Evolutionary conservation across 2,888 invertebrate species (phyloP), one percentile per base, ranked within the genome.

Genomic region (Nezara viridula): DNA sequence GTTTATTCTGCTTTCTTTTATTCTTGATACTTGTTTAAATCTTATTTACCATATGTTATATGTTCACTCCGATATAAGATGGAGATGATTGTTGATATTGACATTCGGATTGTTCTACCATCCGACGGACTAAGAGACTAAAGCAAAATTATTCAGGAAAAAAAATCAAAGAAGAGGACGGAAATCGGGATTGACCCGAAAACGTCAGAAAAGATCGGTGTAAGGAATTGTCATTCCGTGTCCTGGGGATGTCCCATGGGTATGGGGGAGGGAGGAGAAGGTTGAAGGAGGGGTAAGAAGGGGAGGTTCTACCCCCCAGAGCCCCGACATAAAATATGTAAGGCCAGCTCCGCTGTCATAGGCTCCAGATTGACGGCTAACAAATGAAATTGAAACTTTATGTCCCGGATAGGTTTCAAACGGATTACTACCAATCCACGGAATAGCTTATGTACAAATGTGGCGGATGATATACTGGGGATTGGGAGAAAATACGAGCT

Each of bases 161-260:
- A 60, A 73, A 73, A 73, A 73, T 66, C 32, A 32, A 73, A 60
- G 66, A 73, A 37, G 19, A 16, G 44, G 14, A n/a, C n/a, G n/a
- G 47, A 44, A 77, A 12, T 77, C 40, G 40, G 40, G 40, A 81
- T 81, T 81, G 81, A 81, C 81, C 81, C n/a, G 44, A 81, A 81
- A 81, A 81, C 81, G 81, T 81, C 81, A 81, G n/a, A 81, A 44
- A 81, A 81, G 44, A 81, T 81, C 44, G 40, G 81, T 47, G 81
- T 81, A 81, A 81, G 81, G 81, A n/a, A 81, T 81, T 81, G 81
- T 81, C 81, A 81, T 81, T 81, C 81, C 81, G 81, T 81, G 81
- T 40, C 12, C 81, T 21, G n/a, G 44, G 40, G 81, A 47, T 12
- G 81, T 81, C 81, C 81, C 81, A 3, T 44, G 81, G 81, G 81